A percentile compares a stretch with the other conserved stretches of the same genome.
phyloP scores from a whole-genome alignment of 2,113 vertebrate species.

The Phylloscopus whistleri region DNA sequence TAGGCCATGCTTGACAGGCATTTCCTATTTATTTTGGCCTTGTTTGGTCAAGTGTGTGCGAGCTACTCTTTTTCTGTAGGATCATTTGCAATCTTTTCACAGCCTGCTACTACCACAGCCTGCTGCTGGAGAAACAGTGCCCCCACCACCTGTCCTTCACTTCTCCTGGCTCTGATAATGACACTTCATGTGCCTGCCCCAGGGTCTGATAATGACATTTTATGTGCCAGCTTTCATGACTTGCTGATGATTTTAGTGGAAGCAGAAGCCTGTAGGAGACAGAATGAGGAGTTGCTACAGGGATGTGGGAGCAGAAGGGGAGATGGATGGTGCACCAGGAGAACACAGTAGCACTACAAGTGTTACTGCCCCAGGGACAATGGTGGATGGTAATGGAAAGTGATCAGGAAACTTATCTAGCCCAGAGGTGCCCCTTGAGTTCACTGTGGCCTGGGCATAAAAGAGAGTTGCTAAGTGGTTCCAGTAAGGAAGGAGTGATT shows the following conservation, averaged over 20 bases:
- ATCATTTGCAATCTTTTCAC: neutral
- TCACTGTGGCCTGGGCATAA: neutral
- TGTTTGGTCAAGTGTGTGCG: neutral
- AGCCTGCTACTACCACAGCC: neutral
- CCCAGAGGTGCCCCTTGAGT: neutral
- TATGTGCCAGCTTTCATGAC: neutral
- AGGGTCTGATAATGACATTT: neutral
- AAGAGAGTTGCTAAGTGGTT: neutral
- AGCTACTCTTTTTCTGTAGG: neutral
- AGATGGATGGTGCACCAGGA: neutral
- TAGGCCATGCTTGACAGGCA: neutral
- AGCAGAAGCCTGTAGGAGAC: neutral
- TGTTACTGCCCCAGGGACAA: neutral
- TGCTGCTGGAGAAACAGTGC: neutral
- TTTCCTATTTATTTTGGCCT: neutral
- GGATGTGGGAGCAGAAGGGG: neutral
- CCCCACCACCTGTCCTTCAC: neutral
- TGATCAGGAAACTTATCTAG: neutral
- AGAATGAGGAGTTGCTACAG: neutral
- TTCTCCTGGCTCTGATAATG: neutral
- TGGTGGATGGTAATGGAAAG: neutral
- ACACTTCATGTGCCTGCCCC: neutral
- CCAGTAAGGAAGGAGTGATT: neutral
- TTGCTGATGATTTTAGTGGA: neutral
- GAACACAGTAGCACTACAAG: neutral